Percentiles rank a stretch among this genome's conserved stretches.
Evolutionary conservation across 2,113 vertebrate genomes (phyloP).

Genomic region (Pelecanoides urinatrix): DNA sequence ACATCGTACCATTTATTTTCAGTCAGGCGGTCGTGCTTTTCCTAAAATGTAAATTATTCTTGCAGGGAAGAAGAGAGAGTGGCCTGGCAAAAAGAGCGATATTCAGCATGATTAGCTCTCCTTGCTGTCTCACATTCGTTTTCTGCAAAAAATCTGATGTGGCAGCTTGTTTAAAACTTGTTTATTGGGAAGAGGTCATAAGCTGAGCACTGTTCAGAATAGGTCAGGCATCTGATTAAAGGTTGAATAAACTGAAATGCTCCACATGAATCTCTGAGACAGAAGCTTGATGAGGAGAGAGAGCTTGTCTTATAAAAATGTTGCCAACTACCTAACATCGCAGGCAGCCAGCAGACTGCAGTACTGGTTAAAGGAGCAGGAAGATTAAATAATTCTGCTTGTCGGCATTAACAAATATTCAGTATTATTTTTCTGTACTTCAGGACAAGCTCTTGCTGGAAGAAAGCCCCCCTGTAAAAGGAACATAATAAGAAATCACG

Average conservation of each 20-base stretch:
- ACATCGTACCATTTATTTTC: background rate
- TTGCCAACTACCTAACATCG: background rate
- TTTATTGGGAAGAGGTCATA: conserved; percentile 56
- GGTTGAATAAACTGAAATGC: conserved; percentile 39
- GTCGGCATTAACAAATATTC: background rate
- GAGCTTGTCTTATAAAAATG: background rate
- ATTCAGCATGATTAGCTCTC: background rate
- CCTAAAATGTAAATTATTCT: background rate
- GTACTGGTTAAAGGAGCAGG: background rate
- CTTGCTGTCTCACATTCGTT: background rate
- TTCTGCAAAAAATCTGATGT: conserved; percentile 38
- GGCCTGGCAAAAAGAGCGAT: background rate
- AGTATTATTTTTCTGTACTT: background rate
- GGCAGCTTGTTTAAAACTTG: conserved; percentile 63
- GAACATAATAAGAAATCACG: background rate
- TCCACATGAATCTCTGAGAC: conserved; percentile 37
- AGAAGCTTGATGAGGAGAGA: conserved; percentile 39
- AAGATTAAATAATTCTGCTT: background rate
- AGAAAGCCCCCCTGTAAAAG: background rate
- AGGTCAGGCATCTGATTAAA: conserved; percentile 51
- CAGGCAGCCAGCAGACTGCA: conserved; percentile 10
- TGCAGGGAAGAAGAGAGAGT: background rate
- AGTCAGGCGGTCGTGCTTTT: background rate
- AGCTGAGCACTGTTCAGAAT: conserved; percentile 5
- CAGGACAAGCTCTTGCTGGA: background rate